These are phyloP conservation scores for Orgyia antiqua DNA, from an alignment of 2,888 invertebrate genomes.

Conservation along the genomic window DNA sequence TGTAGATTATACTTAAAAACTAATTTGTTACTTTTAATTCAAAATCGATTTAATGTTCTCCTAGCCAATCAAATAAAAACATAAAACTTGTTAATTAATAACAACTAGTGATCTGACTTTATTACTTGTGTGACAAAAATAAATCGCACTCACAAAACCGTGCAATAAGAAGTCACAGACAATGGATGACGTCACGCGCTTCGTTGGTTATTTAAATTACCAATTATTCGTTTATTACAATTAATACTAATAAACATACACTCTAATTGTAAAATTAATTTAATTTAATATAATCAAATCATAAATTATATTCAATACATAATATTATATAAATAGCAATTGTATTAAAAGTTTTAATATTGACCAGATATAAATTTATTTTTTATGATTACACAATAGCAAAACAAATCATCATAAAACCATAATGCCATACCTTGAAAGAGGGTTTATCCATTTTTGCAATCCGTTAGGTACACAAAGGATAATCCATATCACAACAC, in stretches of 20 bases:
- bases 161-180: constrained; percentile 29
- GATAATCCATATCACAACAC: constrained; percentile 38
- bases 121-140: no score
- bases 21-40: constrained; percentile 15
- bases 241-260: no score
- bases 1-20: constrained; percentile 24
- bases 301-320: no score
- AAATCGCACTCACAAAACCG: no score
- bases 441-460: constrained; percentile 65
- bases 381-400: constrained; percentile 2
- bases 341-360: no score
- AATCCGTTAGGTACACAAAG: constrained; percentile 48
- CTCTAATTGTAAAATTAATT: background rate
- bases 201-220: constrained; percentile 21
- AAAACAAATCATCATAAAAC: background rate
- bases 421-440: constrained; percentile 58
- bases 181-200: constrained; percentile 53
- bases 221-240: constrained; percentile 10
- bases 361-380: background rate
- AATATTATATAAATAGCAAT: no score
- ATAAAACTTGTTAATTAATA: no score
- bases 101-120: no score
- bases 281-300: no score
- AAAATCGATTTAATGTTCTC: background rate
- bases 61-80: no score